Evolutionary conservation across 2,113 vertebrate genomes (phyloP).

Genomic region (Ptilonorhynchus violaceus): DNA sequence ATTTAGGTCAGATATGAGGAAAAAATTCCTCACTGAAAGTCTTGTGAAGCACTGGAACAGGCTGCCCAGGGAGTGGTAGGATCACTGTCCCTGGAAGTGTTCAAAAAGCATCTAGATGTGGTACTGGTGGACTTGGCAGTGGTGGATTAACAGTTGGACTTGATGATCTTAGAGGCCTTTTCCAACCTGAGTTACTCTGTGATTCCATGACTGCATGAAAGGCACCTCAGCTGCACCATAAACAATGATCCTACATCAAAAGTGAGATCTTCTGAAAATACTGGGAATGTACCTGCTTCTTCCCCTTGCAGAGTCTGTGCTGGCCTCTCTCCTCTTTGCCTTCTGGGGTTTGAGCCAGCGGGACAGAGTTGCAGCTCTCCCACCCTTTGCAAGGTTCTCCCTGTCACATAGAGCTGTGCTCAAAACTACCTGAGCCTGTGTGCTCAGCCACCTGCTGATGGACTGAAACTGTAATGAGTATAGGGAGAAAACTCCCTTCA

Average conservation of each 20-base stretch:
- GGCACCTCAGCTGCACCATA: background rate
- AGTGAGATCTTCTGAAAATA: background rate
- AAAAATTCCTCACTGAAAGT: background rate
- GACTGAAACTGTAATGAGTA: background rate
- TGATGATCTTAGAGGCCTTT: too few relatives aligned
- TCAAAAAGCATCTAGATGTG: background rate
- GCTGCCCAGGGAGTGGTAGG: background rate
- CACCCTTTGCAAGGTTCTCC: background rate
- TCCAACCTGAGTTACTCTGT: too few relatives aligned
- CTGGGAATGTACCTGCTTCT: too few relatives aligned
- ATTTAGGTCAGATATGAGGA: background rate
- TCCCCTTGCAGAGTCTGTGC: too few relatives aligned
- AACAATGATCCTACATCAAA: background rate
- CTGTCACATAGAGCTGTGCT: accelerated
- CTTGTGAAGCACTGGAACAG: background rate
- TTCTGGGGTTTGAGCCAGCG: background rate
- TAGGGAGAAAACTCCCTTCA: background rate
- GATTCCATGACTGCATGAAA: background rate
- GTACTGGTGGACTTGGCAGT: too few relatives aligned
- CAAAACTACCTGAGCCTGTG: background rate
- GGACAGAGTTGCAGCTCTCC: background rate
- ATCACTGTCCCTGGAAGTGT: background rate
- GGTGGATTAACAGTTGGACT: too few relatives aligned
- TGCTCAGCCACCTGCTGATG: background rate
- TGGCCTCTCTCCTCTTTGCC: background rate